Base-by-base conservation (phyloP, 2,113 vertebrate species). In the Polyodon spathula region DNA sequence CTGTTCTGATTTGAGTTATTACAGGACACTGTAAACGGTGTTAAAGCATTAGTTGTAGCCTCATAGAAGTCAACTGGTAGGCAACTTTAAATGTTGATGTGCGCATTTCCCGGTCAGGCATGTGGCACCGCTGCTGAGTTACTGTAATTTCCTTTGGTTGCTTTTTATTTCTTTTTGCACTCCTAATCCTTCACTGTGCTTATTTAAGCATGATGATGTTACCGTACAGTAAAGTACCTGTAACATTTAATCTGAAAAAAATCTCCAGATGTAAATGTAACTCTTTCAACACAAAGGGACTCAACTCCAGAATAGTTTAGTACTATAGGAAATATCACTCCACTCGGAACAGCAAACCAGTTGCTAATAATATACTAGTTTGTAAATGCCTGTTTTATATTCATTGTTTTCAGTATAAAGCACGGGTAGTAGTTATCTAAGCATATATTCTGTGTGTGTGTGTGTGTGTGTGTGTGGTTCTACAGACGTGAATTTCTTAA, bases 31-130 rank as follows among this genome's bases (percentile, higher is more conserved):
- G 59, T 37, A 17, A 53, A 44, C 39, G 4, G 50, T 40, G 15
- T 53, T 15, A 61, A 41, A 61, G 40, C 59, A 53, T 53, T 53
- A 61, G 52, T 48, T 37, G 51, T 51, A 53, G 14, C 16, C 53
- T 54, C 6, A 16, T 27, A 9, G 16, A 54, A 54, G 53, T 54
- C 53, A 54, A 54, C 53, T 6, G 7, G 16, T 37, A 11, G 16
- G 53, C 8, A 16, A 6, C 7, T 54, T 17, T 17, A 16, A 54
- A 54, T 58, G 14, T 61, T 61, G 39, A 62, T 54, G 39, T n/a
- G 40, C n/a, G 37, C 15, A 43, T 38, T 4, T 37, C 16, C 40
- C 15, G 50, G 37, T 11, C 9, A 37, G 46, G n/a, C 40, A n/a
- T 58, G n/a, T 27, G 15, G 5, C 46, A 50, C 46, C 8, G 16